Conservation (phyloP, 1,140 invertebrate genomes). For the Pomacea maculata region DNA sequence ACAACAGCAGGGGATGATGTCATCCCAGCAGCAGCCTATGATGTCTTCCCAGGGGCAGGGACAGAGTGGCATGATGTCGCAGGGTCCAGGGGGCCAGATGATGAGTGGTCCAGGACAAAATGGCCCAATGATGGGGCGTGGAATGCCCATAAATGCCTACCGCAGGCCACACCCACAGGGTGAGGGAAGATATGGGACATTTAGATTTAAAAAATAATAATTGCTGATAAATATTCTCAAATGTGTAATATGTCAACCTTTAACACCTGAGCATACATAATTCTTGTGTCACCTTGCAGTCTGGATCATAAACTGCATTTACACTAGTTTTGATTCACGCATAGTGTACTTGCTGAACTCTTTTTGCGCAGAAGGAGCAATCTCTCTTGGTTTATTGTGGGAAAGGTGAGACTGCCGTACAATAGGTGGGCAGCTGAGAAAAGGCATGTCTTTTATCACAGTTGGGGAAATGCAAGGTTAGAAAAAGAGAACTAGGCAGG, state of each 20-base stretch:
- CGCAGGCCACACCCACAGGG: constrained; percentile 19
- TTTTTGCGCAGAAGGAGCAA: too few relatives aligned
- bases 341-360: too few relatives aligned
- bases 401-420: too few relatives aligned
- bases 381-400: too few relatives aligned
- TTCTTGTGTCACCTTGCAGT: too few relatives aligned
- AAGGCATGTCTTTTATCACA: too few relatives aligned
- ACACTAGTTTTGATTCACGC: too few relatives aligned
- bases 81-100: constrained; percentile 27
- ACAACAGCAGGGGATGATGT: constrained; percentile 35
- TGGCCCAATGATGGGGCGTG: constrained; percentile 20
- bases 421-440: too few relatives aligned
- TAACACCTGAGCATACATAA: too few relatives aligned
- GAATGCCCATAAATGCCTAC: constrained; percentile 21
- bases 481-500: too few relatives aligned
- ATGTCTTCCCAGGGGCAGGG: constrained; percentile 25
- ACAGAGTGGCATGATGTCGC: constrained; percentile 42
- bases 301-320: too few relatives aligned
- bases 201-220: not conserved
- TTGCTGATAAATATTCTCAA: not conserved
- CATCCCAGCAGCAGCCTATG: constrained; percentile 48
- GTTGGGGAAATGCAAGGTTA: too few relatives aligned
- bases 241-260: not conserved
- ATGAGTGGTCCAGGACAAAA: constrained; percentile 23
- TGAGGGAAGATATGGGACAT: not conserved